Percentiles rank a stretch among this genome's conserved stretches.
phyloP scores from a whole-genome alignment of 2,888 invertebrate species.

The Hemicrepidius hirtus region DNA sequence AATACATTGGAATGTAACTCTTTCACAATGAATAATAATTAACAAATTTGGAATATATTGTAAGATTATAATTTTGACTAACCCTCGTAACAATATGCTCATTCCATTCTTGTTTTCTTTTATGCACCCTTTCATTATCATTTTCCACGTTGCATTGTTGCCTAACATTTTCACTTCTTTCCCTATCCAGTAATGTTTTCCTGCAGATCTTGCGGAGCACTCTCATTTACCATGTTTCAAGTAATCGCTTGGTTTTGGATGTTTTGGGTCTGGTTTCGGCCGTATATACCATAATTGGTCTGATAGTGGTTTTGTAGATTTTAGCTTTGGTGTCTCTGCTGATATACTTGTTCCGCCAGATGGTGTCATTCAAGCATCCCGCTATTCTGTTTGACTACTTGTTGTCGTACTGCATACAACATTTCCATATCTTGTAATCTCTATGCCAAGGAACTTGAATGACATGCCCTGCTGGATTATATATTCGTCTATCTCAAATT shows the following conservation, averaged over 20 bases:
- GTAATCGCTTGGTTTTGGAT: background rate
- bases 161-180: conserved; percentile 1
- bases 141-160: background rate
- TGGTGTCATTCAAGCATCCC: background rate
- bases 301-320: background rate
- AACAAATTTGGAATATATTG: too few relatives aligned
- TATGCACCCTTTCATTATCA: background rate
- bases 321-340: background rate
- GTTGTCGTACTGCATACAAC: background rate
- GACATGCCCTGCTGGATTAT: background rate
- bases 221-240: background rate
- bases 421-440: background rate
- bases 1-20: too few relatives aligned
- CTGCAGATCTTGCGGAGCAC: background rate
- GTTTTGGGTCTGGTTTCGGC: background rate
- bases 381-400: background rate
- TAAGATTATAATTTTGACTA: too few relatives aligned
- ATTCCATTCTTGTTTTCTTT: background rate
- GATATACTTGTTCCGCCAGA: background rate
- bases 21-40: too few relatives aligned
- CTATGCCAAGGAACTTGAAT: too few relatives aligned
- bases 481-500: background rate
- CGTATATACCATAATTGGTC: background rate
- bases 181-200: background rate
- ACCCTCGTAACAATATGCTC: too few relatives aligned